Conservation (phyloP, 2,113 vertebrate species). For the Caranx melampygus region DNA sequence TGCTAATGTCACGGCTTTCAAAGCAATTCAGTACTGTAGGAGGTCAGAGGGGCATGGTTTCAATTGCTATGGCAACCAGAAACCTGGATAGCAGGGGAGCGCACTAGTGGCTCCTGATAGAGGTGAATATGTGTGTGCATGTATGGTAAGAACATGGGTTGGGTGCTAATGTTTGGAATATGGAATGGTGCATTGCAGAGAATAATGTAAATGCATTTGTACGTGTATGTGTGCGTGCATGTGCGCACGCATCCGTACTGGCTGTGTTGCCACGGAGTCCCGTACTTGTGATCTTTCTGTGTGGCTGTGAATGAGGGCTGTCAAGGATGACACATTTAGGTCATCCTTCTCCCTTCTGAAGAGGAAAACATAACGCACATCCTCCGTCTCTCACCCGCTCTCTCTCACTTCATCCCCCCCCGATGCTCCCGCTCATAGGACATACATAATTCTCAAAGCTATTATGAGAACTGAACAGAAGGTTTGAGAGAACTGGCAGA, state of each 20-base stretch:
- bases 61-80: slow-evolving; percentile 66
- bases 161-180: slow-evolving; percentile 3
- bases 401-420: not conserved
- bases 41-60: slow-evolving; percentile 42
- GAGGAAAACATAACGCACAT: slow-evolving; percentile 22
- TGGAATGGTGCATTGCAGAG: slow-evolving; percentile 24
- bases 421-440: slow-evolving; percentile 24
- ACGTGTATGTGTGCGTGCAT: not conserved
- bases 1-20: slow-evolving; percentile 44
- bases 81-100: slow-evolving; percentile 37
- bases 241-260: not conserved
- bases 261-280: slow-evolving; percentile 10
- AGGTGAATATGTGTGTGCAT: slow-evolving; percentile 10
- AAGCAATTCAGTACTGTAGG: slow-evolving; percentile 35
- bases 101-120: not conserved
- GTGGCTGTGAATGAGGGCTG: slow-evolving; percentile 51
- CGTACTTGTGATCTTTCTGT: slow-evolving; percentile 31
- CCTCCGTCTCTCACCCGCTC: slow-evolving; percentile 10
- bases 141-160: not conserved
- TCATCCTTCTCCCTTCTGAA: slow-evolving; percentile 40
- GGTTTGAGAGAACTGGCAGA: slow-evolving; percentile 17
- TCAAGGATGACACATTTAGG: slow-evolving; percentile 65
- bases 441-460: slow-evolving; percentile 47
- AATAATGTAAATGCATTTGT: not conserved
- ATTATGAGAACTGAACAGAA: slow-evolving; percentile 32